These are phyloP conservation scores for Glaucomys volans DNA, from an alignment of 2,113 vertebrate species.

Conservation along the genomic window DNA sequence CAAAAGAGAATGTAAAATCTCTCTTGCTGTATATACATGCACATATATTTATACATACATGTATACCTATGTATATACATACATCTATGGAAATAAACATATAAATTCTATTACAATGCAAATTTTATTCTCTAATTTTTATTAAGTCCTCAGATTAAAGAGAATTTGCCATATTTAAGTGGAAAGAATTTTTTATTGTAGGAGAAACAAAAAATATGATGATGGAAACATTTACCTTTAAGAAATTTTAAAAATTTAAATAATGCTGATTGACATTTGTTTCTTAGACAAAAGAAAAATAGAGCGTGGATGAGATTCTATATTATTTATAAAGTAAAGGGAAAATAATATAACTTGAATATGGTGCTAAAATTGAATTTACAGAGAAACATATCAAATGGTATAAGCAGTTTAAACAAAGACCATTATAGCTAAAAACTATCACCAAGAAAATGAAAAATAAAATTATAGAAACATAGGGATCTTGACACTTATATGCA, in stretches of 20 bases:
- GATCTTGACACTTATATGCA: not conserved
- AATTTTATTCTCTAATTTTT: not conserved
- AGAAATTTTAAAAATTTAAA: not conserved
- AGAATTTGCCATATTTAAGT: not conserved
- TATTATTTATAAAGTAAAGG: not conserved
- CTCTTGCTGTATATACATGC: not conserved
- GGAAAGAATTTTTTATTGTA: not conserved
- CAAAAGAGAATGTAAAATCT: not conserved
- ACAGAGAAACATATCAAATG: not conserved
- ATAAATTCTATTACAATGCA: not conserved
- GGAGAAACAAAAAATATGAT: not conserved
- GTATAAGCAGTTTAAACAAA: not conserved
- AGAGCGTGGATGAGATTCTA: not conserved
- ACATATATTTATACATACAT: not conserved
- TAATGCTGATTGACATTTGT: not conserved
- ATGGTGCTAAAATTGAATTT: not conserved
- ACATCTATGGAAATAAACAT: not conserved
- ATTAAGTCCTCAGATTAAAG: not conserved
- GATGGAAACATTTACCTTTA: not conserved
- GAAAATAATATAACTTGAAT: not conserved
- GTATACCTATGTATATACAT: not conserved
- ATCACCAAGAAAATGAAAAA: not conserved
- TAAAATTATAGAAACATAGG: not conserved
- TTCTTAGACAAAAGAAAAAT: not conserved
- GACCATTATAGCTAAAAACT: not conserved